These are phyloP conservation scores for Drosophila azteca DNA, from an alignment of 1,140 invertebrate species.

Conservation along the genomic window DNA sequence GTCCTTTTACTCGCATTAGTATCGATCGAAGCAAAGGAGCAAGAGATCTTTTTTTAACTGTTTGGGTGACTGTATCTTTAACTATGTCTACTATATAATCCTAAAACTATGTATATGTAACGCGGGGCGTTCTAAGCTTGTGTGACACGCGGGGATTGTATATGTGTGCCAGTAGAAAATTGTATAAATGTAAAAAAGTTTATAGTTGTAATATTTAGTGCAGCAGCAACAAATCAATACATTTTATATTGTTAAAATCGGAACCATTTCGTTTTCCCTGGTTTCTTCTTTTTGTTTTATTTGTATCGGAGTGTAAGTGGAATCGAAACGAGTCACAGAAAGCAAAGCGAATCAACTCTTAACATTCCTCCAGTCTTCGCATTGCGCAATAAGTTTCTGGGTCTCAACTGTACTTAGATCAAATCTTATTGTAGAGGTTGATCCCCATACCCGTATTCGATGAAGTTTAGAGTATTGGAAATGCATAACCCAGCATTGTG, in stretches of 20 bases:
- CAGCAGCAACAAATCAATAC: constrained; percentile 33
- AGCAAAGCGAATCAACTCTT: neutral
- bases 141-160: constrained; percentile 40
- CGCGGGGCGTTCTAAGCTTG: constrained; percentile 54
- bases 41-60: constrained; percentile 37
- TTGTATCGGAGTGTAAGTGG: constrained; percentile 53
- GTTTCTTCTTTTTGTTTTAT: constrained; percentile 20
- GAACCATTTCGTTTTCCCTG: constrained; percentile 12
- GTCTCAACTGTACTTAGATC: constrained; percentile 8
- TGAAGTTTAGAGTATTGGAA: constrained; percentile 40
- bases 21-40: constrained; percentile 27
- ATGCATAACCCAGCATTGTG: no score
- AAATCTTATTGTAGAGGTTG: constrained; percentile 1
- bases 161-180: constrained; percentile 22
- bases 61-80: constrained; percentile 26
- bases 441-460: neutral
- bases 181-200: constrained; percentile 45
- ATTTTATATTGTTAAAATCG: constrained; percentile 31
- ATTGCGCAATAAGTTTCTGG: neutral
- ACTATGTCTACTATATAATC: constrained; percentile 3
- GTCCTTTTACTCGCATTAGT: constrained; percentile 47
- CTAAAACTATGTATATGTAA: constrained; percentile 30
- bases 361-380: constrained; percentile 3
- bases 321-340: constrained; percentile 47
- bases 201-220: constrained; percentile 29